Conservation (phyloP, 2,888 invertebrate genomes). For the Geotrupes spiniger region DNA sequence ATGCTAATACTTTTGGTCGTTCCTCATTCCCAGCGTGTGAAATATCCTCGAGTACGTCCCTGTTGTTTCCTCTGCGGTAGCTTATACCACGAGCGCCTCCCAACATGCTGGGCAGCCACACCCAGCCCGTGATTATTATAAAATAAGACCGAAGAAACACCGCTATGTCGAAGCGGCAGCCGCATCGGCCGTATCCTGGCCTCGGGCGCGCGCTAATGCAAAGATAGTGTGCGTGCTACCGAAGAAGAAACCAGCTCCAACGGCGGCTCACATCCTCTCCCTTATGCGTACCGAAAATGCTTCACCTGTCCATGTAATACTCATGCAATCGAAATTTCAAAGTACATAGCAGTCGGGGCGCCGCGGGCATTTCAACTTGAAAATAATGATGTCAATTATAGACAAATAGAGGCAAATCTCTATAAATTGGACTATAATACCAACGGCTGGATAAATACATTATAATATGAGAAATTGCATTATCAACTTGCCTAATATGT, state of each 20-base stretch:
- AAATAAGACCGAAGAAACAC: constrained; percentile 31
- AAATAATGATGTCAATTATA: too few species aligned
- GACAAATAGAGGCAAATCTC: too few species aligned
- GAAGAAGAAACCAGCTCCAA: constrained; percentile 4
- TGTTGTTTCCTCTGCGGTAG: constrained; percentile 27
- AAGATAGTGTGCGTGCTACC: constrained; percentile 4
- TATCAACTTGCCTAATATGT: too few species aligned
- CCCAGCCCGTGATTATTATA: constrained; percentile 33
- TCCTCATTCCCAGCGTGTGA: too few species aligned
- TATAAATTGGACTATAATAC: too few species aligned
- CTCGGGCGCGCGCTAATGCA: constrained; percentile 15
- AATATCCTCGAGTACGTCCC: too few species aligned
- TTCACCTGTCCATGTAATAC: constrained; percentile 1
- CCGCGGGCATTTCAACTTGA: not conserved
- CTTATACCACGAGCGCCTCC: constrained; percentile 33
- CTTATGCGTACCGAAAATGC: not conserved
- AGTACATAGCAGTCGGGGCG: not conserved
- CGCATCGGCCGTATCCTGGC: constrained; percentile 20
- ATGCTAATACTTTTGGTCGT: too few species aligned
- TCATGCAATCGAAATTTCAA: constrained; percentile 1
- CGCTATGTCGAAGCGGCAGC: constrained; percentile 29
- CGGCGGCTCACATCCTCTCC: not conserved
- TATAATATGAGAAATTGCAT: too few species aligned
- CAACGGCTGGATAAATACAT: too few species aligned
- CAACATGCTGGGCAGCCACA: constrained; percentile 34